Percentiles rank a stretch among this genome's conserved stretches.
Evolutionary conservation across 2,113 vertebrate species (phyloP).

Genomic region (Leucosticte australis): DNA sequence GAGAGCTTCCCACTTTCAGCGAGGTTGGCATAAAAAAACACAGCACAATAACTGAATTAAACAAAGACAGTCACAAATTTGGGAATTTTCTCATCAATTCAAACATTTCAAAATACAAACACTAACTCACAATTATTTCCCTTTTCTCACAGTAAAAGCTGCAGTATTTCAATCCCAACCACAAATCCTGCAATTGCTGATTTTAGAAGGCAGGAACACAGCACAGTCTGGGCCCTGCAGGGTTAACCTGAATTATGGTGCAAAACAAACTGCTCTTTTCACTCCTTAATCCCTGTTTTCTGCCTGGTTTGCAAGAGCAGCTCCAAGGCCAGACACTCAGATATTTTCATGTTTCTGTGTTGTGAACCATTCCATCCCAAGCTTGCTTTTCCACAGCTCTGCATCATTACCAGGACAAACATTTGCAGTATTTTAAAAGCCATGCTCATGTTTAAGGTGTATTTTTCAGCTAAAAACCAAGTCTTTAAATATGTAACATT

Average conservation of each 20-base stretch:
- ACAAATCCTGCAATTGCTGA: background rate
- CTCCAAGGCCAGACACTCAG: constrained; percentile 11
- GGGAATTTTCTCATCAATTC: background rate
- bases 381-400: background rate
- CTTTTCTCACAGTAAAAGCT: background rate
- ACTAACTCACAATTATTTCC: background rate
- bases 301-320: background rate
- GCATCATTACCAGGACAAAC: background rate
- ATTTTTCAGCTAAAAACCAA: background rate
- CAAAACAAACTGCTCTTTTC: constrained; percentile 32
- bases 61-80: background rate
- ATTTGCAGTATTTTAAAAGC: background rate
- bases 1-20: background rate
- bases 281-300: constrained; percentile 7
- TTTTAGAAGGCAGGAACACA: background rate
- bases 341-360: background rate
- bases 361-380: background rate
- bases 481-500: background rate
- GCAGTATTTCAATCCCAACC: background rate
- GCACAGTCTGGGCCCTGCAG: background rate
- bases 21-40: background rate
- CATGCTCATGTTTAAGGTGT: background rate
- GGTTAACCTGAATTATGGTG: background rate
- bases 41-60: background rate
- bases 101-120: background rate